Conservation (phyloP, 2,113 vertebrate species). For the Hypocryptadius cinnamomeus region DNA sequence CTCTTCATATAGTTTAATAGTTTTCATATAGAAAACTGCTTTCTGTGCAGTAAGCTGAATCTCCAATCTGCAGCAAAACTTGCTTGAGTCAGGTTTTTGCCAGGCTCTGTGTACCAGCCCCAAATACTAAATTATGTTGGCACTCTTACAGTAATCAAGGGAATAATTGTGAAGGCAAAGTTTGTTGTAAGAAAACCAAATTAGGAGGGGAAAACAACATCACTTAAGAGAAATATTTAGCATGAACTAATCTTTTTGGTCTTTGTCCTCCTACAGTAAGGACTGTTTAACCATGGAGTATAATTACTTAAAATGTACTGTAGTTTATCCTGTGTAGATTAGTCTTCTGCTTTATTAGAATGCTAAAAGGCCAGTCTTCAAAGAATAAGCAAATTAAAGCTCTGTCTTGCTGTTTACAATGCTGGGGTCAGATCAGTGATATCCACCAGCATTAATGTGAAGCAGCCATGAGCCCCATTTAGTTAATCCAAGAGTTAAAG, state of each 20-base stretch:
- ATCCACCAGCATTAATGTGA: not conserved
- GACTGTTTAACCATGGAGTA: slow-evolving; percentile 3
- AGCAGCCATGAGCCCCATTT: not conserved
- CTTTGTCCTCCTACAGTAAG: slow-evolving; percentile 4
- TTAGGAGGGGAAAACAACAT: slow-evolving; percentile 21
- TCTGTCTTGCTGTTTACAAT: slow-evolving; percentile 20
- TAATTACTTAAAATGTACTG: slow-evolving; percentile 39
- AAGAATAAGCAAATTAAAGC: slow-evolving; percentile 40
- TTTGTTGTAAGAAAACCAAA: slow-evolving; percentile 57
- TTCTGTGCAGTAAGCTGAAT: slow-evolving; percentile 46
- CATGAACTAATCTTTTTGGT: slow-evolving; percentile 32
- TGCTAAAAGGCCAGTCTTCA: slow-evolving; percentile 9
- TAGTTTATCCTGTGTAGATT: slow-evolving; percentile 17
- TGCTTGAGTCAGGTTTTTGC: slow-evolving; percentile 59
- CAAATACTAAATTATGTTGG: slow-evolving; percentile 52
- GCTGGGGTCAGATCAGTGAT: not conserved
- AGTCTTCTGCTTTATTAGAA: slow-evolving; percentile 13
- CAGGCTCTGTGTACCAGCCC: slow-evolving; percentile 7
- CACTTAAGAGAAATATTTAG: slow-evolving; percentile 38
- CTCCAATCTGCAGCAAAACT: slow-evolving; percentile 46
- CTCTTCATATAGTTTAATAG: slow-evolving; percentile 57
- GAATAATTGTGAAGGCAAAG: slow-evolving; percentile 44
- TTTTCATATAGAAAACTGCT: slow-evolving; percentile 54
- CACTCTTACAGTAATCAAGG: slow-evolving; percentile 38
- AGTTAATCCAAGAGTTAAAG: not conserved